Evolutionary conservation across 2,113 vertebrate species (phyloP).

Genomic region (Myanophis thanlyinensis): DNA sequence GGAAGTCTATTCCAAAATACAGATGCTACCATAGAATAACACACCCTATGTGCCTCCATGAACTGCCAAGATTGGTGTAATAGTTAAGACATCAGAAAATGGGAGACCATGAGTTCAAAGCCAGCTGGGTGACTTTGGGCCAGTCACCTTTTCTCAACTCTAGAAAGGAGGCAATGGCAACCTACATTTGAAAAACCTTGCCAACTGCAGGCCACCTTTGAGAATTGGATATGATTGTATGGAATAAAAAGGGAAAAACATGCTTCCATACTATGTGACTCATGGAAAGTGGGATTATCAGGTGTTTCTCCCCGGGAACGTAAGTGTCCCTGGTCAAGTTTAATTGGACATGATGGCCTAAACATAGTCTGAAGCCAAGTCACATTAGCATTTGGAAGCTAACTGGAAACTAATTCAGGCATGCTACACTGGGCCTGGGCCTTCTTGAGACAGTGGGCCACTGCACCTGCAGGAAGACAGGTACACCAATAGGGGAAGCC

Average conservation of each 20-base stretch:
- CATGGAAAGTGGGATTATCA: neutral
- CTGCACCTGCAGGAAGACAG: neutral
- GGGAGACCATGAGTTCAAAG: neutral
- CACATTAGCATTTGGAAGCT: neutral
- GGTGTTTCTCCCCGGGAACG: neutral
- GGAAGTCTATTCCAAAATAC: neutral
- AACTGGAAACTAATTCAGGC: neutral
- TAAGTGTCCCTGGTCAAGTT: neutral
- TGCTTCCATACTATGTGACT: neutral
- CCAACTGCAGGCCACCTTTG: neutral
- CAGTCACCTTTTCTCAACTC: neutral
- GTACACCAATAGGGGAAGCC: neutral
- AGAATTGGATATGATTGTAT: neutral
- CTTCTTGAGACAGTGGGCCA: neutral
- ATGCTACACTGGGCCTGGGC: neutral
- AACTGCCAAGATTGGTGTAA: neutral
- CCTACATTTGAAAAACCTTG: neutral
- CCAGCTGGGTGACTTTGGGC: neutral
- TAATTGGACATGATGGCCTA: neutral
- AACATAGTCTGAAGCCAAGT: neutral
- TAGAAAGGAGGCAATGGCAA: neutral
- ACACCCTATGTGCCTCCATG: neutral
- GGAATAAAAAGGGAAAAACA: neutral
- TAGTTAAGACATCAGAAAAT: neutral
- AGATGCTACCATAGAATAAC: neutral